These are phyloP conservation scores for Siniperca obscura DNA, from an alignment of 2,797 vertebrate genomes.

Conservation along the genomic window DNA sequence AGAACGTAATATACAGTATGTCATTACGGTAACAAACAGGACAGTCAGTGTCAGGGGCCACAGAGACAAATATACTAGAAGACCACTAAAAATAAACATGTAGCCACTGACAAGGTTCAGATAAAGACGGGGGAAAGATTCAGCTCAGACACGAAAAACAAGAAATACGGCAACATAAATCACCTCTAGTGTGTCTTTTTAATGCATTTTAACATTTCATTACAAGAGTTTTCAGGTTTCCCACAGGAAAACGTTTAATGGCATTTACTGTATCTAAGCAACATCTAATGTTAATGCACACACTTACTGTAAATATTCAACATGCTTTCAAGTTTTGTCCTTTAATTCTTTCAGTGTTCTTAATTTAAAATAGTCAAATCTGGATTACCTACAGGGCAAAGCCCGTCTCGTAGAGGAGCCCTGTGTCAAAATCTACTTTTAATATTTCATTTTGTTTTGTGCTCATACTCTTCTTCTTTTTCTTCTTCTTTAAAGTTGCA, in stretches of 20 bases:
- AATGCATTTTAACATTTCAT: background rate
- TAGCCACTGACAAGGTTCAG: background rate
- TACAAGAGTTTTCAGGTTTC: background rate
- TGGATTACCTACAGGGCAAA: background rate
- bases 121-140: background rate
- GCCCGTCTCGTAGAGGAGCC: background rate
- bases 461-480: background rate
- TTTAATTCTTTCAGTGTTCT: background rate
- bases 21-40: background rate
- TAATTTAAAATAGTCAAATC: background rate
- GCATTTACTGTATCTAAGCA: constrained; percentile 1
- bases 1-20: background rate
- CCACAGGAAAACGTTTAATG: background rate
- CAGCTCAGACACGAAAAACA: background rate
- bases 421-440: background rate
- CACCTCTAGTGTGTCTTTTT: background rate
- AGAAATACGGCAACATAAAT: background rate
- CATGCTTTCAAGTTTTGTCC: background rate
- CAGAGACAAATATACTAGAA: background rate
- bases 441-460: background rate
- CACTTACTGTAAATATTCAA: background rate
- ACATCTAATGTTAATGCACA: background rate
- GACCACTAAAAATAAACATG: background rate
- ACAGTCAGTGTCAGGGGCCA: background rate
- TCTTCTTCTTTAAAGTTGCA: background rate